Evolutionary conservation across 2,888 invertebrate genomes (phyloP).

Genomic region (Sinodicranocentrus sp.): DNA sequence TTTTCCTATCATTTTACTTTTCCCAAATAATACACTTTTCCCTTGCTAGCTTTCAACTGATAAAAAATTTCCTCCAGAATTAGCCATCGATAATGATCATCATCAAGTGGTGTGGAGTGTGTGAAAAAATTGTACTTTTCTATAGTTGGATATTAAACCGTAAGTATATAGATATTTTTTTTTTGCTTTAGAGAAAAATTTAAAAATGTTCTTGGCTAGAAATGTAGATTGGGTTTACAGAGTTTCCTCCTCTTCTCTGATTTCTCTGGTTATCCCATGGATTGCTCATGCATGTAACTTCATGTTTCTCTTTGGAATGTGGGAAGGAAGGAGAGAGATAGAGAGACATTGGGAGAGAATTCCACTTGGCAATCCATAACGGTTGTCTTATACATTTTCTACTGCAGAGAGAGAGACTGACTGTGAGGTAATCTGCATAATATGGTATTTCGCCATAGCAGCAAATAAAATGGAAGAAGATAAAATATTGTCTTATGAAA

Average conservation of each 20-base stretch:
- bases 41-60: no score
- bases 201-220: no score
- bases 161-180: no score
- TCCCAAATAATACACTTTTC: no score
- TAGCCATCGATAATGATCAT: no score
- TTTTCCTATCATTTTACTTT: no score
- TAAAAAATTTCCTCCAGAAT: no score
- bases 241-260: not conserved
- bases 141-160: no score
- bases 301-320: not conserved
- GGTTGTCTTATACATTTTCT: slow-evolving; percentile 19
- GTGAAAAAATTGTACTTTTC: no score
- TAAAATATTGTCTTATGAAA: slow-evolving; percentile 64
- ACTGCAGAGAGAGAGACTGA: slow-evolving; percentile 56
- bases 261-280: slow-evolving; percentile 2
- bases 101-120: no score
- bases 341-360: not conserved
- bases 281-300: slow-evolving; percentile 39
- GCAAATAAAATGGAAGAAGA: slow-evolving; percentile 49
- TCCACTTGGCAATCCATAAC: slow-evolving; percentile 30
- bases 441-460: slow-evolving; percentile 45
- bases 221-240: no score
- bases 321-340: not conserved
- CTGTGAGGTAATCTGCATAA: slow-evolving; percentile 53
- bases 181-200: no score